phyloP scores from a whole-genome alignment of 2,888 invertebrate genomes.

The Dicycla oo region DNA sequence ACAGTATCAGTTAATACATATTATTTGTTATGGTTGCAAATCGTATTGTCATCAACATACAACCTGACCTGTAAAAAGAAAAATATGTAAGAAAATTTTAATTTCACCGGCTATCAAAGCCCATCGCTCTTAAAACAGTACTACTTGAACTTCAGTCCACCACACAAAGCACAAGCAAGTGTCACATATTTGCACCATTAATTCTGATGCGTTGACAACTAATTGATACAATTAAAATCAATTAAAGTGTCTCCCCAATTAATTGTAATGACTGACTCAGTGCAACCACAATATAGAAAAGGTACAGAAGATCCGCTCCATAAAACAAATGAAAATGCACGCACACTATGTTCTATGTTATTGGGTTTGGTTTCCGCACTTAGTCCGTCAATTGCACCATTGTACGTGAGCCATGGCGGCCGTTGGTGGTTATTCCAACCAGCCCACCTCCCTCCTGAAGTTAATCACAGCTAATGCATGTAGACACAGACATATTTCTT shows the following conservation, averaged over 20 bases:
- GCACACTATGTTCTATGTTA: no score
- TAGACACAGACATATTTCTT: no score
- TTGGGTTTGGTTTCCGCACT: no score
- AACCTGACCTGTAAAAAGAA: no score
- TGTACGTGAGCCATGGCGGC: no score
- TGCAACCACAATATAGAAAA: neutral
- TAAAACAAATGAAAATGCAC: neutral
- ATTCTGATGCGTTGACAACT: slow-evolving; percentile 27
- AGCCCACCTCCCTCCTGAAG: no score
- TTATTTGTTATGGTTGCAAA: no score
- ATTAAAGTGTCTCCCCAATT: slow-evolving; percentile 47
- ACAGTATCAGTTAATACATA: no score
- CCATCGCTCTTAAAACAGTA: neutral
- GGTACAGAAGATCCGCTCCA: neutral
- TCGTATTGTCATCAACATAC: no score
- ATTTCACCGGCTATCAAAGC: neutral
- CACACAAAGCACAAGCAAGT: neutral
- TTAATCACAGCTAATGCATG: no score
- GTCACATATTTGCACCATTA: slow-evolving; percentile 28
- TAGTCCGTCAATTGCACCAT: no score
- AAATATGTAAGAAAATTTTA: neutral
- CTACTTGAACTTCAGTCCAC: neutral
- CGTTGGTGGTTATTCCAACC: no score
- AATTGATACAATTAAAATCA: slow-evolving; percentile 55
- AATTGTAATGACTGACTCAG: slow-evolving; percentile 50